These are phyloP conservation scores for Prosopocoilus inquinatus DNA, from an alignment of 2,888 invertebrate species.

Conservation along the genomic window DNA sequence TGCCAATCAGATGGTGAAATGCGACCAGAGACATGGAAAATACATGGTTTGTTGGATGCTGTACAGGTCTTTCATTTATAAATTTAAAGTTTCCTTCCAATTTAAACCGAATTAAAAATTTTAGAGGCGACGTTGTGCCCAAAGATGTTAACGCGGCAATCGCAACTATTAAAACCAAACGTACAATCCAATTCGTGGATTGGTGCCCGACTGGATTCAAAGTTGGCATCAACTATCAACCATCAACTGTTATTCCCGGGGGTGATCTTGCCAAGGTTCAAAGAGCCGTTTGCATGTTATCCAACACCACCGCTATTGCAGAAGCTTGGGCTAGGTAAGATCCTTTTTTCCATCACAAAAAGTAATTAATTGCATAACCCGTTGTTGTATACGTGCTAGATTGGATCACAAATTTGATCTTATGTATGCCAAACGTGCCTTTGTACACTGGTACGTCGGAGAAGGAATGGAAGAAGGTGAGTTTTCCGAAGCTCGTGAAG, in stretches of 20 bases:
- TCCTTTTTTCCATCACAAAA: too few species aligned
- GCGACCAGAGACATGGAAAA: slow-evolving; percentile 86
- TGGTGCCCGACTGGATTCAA: slow-evolving; percentile 85
- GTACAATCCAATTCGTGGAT: slow-evolving; percentile 85
- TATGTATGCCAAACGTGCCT: slow-evolving; percentile 95
- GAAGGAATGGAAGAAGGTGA: slow-evolving; percentile 87
- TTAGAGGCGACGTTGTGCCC: slow-evolving; percentile 87
- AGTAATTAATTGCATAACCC: too few species aligned
- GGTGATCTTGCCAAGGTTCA: slow-evolving; percentile 91
- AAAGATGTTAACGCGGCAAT: slow-evolving; percentile 90
- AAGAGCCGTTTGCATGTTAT: slow-evolving; percentile 94
- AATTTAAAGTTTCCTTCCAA: background rate
- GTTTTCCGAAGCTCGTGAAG: slow-evolving; percentile 84
- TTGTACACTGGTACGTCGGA: slow-evolving; percentile 92
- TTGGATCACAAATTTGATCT: slow-evolving; percentile 88
- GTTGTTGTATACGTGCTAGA: too few species aligned
- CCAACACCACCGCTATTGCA: slow-evolving; percentile 88
- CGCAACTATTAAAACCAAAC: slow-evolving; percentile 92
- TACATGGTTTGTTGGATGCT: slow-evolving; percentile 96
- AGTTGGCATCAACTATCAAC: slow-evolving; percentile 87
- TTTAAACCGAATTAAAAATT: slow-evolving; percentile 25
- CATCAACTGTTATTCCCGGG: slow-evolving; percentile 86
- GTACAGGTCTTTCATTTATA: slow-evolving; percentile 57
- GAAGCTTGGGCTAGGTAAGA: too few species aligned
- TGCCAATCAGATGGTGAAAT: slow-evolving; percentile 91